A percentile compares a stretch with the other conserved stretches of the same genome.
phyloP scores from a whole-genome alignment of 1,140 invertebrate species.

The Manduca sexta region DNA sequence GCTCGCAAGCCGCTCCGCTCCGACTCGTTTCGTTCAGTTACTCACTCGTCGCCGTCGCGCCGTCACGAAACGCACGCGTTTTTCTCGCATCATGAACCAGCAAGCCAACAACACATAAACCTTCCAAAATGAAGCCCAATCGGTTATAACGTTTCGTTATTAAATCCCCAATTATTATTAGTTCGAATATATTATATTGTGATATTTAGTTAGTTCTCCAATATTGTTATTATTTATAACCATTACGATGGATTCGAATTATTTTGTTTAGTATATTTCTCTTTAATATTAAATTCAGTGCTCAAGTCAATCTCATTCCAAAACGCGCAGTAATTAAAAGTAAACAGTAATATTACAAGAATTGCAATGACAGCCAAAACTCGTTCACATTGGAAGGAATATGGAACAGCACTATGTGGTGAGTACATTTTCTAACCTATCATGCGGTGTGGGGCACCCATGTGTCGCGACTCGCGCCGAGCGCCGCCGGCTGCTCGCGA shows the following conservation, averaged over 20 bases:
- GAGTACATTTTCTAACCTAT: slow-evolving; percentile 66
- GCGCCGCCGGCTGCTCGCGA: slow-evolving; percentile 3
- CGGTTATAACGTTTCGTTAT: slow-evolving; percentile 68
- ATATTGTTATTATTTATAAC: slow-evolving; percentile 62
- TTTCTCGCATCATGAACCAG: slow-evolving; percentile 61
- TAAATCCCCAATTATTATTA: slow-evolving; percentile 60
- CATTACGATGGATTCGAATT: slow-evolving; percentile 61
- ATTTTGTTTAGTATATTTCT: slow-evolving; percentile 52
- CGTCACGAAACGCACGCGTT: slow-evolving; percentile 47
- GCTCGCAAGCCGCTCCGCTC: slow-evolving; percentile 19
- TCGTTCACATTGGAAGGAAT: slow-evolving; percentile 73
- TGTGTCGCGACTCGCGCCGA: slow-evolving; percentile 17
- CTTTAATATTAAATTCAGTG: slow-evolving; percentile 56
- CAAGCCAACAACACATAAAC: slow-evolving; percentile 69
- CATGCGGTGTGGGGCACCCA: slow-evolving; percentile 23
- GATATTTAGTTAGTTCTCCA: slow-evolving; percentile 66
- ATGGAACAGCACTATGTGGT: slow-evolving; percentile 71
- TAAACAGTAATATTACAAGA: slow-evolving; percentile 36
- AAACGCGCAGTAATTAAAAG: slow-evolving; percentile 48
- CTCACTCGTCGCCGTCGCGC: slow-evolving; percentile 59
- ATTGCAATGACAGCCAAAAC: slow-evolving; percentile 65
- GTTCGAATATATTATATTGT: slow-evolving; percentile 68
- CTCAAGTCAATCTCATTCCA: slow-evolving; percentile 72
- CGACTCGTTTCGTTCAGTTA: slow-evolving; percentile 51
- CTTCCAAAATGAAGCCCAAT: slow-evolving; percentile 70